A percentile compares a stretch with the other conserved stretches of the same genome.
phyloP scores from a whole-genome alignment of 2,113 vertebrate genomes.

The Peromyscus leucopus region DNA sequence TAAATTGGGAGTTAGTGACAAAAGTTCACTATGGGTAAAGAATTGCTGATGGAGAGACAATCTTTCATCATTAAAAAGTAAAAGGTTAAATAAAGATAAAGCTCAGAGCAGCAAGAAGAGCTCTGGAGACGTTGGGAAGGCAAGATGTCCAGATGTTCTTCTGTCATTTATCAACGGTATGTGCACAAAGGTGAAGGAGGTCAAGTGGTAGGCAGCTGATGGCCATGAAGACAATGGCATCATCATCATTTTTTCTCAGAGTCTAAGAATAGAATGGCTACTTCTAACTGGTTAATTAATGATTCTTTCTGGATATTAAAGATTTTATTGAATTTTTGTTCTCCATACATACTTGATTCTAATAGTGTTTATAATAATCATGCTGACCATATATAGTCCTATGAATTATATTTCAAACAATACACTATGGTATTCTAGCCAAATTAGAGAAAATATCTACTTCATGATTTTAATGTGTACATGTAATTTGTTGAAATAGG shows the following conservation, averaged over 20 bases:
- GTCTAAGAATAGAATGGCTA: constrained; percentile 1
- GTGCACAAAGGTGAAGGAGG: constrained; percentile 53
- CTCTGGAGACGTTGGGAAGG: constrained; percentile 57
- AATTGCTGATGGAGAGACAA: constrained; percentile 54
- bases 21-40: constrained; percentile 15
- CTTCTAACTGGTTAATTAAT: neutral
- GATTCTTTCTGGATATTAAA: neutral
- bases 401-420: neutral
- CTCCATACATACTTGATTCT: neutral
- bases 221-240: neutral
- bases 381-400: neutral
- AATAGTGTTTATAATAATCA: neutral
- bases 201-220: constrained; percentile 24
- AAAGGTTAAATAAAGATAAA: constrained; percentile 80
- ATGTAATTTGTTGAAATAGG: neutral
- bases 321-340: neutral
- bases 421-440: neutral
- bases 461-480: neutral
- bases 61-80: constrained; percentile 58
- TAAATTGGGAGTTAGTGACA: constrained; percentile 40
- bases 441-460: neutral
- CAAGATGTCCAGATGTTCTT: constrained; percentile 70
- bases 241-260: constrained; percentile 8
- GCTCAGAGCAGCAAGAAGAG: constrained; percentile 6
- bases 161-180: neutral